Evolutionary conservation across 2,797 vertebrate genomes (phyloP).

Genomic region (Tenualosa thibaudeaui): DNA sequence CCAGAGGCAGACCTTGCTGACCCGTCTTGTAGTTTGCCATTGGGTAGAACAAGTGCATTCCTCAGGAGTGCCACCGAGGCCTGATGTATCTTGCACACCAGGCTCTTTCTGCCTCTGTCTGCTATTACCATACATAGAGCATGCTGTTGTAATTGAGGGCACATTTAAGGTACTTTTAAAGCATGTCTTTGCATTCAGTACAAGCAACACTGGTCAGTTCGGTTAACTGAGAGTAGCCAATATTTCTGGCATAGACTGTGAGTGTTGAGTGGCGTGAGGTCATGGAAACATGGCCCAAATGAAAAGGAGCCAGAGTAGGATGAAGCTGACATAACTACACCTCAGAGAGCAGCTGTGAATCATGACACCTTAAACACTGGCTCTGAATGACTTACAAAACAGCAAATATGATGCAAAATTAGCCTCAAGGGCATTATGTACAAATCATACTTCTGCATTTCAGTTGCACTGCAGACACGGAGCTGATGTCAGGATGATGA

Average conservation of each 20-base stretch:
- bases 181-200: neutral
- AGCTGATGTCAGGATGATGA: neutral
- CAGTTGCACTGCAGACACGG: neutral
- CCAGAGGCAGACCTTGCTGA: slow-evolving; percentile 37
- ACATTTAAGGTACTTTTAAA: neutral
- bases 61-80: slow-evolving; percentile 28
- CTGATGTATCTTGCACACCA: slow-evolving; percentile 1
- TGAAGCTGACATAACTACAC: neutral
- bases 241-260: neutral
- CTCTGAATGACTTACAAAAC: neutral
- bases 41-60: slow-evolving; percentile 33
- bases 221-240: neutral
- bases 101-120: neutral
- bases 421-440: neutral
- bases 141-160: neutral
- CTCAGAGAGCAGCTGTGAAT: neutral
- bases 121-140: neutral
- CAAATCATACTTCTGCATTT: neutral
- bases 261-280: neutral
- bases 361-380: neutral
- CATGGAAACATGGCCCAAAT: neutral
- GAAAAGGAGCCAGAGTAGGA: neutral
- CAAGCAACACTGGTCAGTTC: neutral
- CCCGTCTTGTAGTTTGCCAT: slow-evolving; percentile 28
- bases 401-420: neutral